A percentile compares a stretch with the other conserved stretches of the same genome.
phyloP scores from a whole-genome alignment of 2,113 vertebrate genomes.

The Callionymus lyra region DNA sequence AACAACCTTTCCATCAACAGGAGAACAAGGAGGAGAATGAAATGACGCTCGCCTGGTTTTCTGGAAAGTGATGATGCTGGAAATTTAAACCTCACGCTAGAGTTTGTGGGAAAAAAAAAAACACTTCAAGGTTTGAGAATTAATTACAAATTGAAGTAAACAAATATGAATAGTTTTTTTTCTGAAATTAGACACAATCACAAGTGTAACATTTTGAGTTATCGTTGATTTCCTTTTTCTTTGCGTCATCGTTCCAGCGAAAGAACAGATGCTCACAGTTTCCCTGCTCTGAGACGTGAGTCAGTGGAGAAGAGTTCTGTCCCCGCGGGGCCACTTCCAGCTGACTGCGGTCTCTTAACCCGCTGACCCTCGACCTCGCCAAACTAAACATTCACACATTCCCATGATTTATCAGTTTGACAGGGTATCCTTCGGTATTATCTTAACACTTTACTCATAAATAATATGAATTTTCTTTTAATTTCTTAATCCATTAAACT shows the following conservation, averaged over 20 bases:
- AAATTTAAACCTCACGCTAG: constrained; percentile 32
- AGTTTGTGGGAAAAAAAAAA: background rate
- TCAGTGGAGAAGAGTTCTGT: constrained; percentile 15
- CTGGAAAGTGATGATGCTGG: constrained; percentile 47
- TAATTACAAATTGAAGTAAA: no score
- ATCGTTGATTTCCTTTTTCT: background rate
- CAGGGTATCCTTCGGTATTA: no score
- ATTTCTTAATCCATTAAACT: no score
- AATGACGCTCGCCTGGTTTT: constrained; percentile 25
- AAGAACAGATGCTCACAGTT: background rate
- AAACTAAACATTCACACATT: constrained; percentile 38
- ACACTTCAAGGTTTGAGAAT: no score
- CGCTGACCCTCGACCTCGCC: constrained; percentile 17
- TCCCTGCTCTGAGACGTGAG: constrained; percentile 1
- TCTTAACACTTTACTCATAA: no score
- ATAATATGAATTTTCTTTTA: no score
- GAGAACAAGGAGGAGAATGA: constrained; percentile 28
- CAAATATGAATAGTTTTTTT: no score
- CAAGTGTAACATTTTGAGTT: no score
- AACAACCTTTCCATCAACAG: constrained; percentile 37
- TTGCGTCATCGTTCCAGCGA: background rate
- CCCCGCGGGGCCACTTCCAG: constrained; percentile 26
- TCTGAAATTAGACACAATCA: no score
- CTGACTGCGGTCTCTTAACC: constrained; percentile 36
- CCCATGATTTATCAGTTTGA: constrained; percentile 32